Evolutionary conservation across 2,113 vertebrate species (phyloP), one percentile per base, ranked within the genome.

Genomic region (Ellobius talpinus): DNA sequence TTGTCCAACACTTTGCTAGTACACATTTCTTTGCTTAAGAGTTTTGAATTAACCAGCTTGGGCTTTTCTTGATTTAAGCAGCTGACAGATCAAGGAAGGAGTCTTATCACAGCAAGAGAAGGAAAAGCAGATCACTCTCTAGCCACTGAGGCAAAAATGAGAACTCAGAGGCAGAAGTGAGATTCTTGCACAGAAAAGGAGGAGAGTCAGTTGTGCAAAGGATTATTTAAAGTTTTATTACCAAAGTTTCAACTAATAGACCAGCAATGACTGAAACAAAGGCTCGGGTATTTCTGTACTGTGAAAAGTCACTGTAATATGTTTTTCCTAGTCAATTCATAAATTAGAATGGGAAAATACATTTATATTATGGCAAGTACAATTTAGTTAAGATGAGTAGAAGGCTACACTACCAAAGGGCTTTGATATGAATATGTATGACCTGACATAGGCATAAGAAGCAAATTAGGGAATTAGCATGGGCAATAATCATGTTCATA

Each of bases 341-440:
- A 95, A 90, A 82, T 96, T 82, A 97, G 77, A 72, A 79, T 72
- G 36, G 33, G 36, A 39, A 91, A 96, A 89, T 93, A 94, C 70
- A 90, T 94, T 87, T 96, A 87, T 93, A 89, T 87, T 87, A 76
- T 26, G 94, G 74, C 77, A 97, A 96, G 79, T 94, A 63, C 77
- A 96, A 89, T 96, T 96, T 78, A 96, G 63, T 97, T 96, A 84
- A 91, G 61, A 94, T 31, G 86, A 85, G 63, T 87, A 42, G 33
- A 93, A 92, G 45, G 63, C 65, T 94, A 74, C 39, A 96, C 65
- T 93, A 77, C 42, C 81, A 87, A 91, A 95, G 76, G 74, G 85
- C 82, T 95, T 93, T 29, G 33, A 42, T 93, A 92, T 97, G 95
- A 97, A 97, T 96, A 97, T 97, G 94, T 98, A 96, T 96, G 92